Percentiles rank a stretch among this genome's conserved stretches.
Conservation (phyloP, 2,113 vertebrate genomes). For the Colius striatus region DNA sequence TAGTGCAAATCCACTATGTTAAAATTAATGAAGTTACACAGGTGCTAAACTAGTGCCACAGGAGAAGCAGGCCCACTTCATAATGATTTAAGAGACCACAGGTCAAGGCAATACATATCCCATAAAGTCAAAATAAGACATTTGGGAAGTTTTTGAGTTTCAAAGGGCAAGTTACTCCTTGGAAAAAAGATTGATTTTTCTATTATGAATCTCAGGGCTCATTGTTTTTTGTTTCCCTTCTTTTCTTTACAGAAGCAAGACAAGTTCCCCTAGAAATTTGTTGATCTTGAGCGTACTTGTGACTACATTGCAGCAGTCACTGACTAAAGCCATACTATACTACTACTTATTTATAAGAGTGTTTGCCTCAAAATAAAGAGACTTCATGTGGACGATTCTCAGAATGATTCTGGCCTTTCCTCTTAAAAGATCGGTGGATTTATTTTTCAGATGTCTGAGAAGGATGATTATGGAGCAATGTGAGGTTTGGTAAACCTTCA, state of each 20-base stretch:
- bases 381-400: constrained; percentile 39
- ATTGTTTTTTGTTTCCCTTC: background rate
- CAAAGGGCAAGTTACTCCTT: background rate
- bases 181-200: background rate
- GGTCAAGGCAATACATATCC: background rate
- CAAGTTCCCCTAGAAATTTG: background rate
- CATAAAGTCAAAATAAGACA: background rate
- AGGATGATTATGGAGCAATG: constrained; percentile 4
- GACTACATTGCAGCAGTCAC: background rate
- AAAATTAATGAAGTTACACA: background rate
- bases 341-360: background rate
- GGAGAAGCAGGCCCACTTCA: background rate
- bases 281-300: background rate
- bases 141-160: background rate
- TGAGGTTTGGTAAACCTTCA: background rate
- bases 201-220: background rate
- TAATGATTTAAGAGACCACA: background rate
- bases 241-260: background rate
- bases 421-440: constrained; percentile 52
- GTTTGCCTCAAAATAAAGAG: constrained; percentile 29
- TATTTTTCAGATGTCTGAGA: constrained; percentile 17
- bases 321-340: background rate
- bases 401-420: constrained; percentile 47
- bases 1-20: background rate
- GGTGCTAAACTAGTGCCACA: background rate